phyloP scores from a whole-genome alignment of 2,888 invertebrate species.

The Fragum sueziense region DNA sequence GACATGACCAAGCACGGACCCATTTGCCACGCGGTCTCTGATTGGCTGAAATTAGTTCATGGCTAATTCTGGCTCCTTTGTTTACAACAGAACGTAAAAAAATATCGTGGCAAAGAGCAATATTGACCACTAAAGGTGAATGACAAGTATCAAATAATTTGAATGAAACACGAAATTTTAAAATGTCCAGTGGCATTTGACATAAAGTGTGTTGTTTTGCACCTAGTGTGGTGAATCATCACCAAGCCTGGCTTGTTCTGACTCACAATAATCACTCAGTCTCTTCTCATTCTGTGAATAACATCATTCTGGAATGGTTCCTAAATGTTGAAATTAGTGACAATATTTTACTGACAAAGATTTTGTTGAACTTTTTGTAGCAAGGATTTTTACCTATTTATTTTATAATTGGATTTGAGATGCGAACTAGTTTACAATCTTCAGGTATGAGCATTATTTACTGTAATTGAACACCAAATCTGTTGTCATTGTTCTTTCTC shows the following conservation, averaged over 20 bases:
- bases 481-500: constrained; percentile 12
- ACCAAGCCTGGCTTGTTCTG: constrained; percentile 34
- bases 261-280: constrained; percentile 32
- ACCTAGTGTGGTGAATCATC: constrained; percentile 39
- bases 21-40: constrained; percentile 64
- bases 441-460: constrained; percentile 5
- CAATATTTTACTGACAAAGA: not conserved
- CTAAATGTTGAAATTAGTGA: not conserved
- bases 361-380: not conserved
- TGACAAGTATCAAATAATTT: not conserved
- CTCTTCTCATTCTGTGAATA: constrained; percentile 19
- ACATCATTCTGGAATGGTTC: constrained; percentile 10
- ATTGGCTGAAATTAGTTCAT: constrained; percentile 67
- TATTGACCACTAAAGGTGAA: not conserved
- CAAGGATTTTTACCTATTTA: not conserved
- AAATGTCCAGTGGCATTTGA: not conserved
- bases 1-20: constrained; percentile 71
- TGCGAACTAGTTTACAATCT: not conserved
- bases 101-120: not conserved
- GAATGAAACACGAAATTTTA: not conserved
- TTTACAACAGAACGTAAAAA: constrained; percentile 35
- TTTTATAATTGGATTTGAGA: not conserved
- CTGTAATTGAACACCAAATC: constrained; percentile 2
- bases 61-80: constrained; percentile 65
- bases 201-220: not conserved